Evolutionary conservation across 2,113 vertebrate species (phyloP).

Genomic region (Lamprotornis superbus): DNA sequence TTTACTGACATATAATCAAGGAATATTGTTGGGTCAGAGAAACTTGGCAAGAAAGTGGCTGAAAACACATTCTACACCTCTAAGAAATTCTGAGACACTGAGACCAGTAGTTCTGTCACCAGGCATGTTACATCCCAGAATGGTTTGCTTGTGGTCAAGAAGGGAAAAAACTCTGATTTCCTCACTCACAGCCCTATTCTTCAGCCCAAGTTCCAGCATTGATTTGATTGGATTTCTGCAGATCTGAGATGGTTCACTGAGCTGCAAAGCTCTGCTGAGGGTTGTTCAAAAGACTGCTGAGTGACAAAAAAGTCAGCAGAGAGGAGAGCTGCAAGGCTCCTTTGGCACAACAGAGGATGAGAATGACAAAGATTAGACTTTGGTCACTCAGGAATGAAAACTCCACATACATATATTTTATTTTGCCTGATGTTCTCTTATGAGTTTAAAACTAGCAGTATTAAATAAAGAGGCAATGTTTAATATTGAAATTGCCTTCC

Average conservation of each 20-base stretch:
- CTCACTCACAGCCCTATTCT: neutral
- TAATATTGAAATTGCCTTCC: neutral
- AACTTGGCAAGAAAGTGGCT: neutral
- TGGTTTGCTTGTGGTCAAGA: neutral
- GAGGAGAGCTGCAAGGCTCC: neutral
- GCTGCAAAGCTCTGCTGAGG: neutral
- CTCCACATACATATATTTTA: neutral
- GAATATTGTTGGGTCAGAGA: neutral
- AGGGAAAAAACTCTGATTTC: neutral
- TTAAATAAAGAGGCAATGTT: neutral
- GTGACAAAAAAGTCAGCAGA: neutral
- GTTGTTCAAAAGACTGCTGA: neutral
- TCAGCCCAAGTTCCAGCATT: neutral
- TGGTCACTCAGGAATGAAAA: neutral
- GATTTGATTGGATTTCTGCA: neutral
- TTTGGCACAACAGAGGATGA: neutral
- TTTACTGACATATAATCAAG: neutral
- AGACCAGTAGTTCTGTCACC: neutral
- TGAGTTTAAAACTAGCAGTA: neutral
- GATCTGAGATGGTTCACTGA: neutral
- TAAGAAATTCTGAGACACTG: neutral
- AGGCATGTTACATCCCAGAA: neutral
- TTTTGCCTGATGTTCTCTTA: neutral
- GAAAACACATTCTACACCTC: neutral
- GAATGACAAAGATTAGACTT: neutral